Evolutionary conservation across 2,113 vertebrate species (phyloP).

Genomic region (Hiodon alosoides): DNA sequence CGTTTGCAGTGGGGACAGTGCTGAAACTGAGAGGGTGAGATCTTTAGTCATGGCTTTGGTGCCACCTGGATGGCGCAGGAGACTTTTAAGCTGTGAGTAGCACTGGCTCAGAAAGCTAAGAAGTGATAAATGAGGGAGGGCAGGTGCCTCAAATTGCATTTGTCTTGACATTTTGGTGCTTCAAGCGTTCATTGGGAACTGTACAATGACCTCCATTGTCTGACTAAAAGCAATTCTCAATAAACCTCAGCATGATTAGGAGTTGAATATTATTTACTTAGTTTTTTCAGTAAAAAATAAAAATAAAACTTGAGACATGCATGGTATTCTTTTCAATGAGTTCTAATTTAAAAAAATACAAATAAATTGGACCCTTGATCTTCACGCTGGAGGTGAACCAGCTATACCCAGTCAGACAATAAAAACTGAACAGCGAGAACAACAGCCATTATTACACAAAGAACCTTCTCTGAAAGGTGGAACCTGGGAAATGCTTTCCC

Average conservation of each 20-base stretch:
- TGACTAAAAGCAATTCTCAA: too few species aligned
- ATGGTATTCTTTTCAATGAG: background rate
- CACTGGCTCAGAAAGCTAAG: background rate
- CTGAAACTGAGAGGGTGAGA: constrained; percentile 28
- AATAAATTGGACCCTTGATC: background rate
- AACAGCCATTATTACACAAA: background rate
- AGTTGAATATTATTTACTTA: too few species aligned
- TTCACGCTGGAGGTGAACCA: background rate
- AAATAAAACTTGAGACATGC: background rate
- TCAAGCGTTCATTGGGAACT: too few species aligned
- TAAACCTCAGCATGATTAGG: too few species aligned
- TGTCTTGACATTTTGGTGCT: too few species aligned
- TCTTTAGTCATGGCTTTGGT: background rate
- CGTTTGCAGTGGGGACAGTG: constrained; percentile 16
- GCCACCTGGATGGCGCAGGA: background rate
- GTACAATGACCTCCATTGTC: too few species aligned
- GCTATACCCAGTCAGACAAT: background rate
- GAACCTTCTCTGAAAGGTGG: background rate
- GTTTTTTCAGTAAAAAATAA: too few species aligned
- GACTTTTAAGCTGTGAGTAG: constrained; percentile 2
- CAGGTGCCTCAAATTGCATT: background rate
- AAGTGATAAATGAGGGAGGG: constrained; percentile 1
- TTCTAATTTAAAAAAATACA: too few species aligned
- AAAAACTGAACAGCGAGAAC: background rate
- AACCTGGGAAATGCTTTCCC: background rate